Evolutionary conservation across 2,113 vertebrate genomes (phyloP).

Genomic region (Cheilinus undulatus): DNA sequence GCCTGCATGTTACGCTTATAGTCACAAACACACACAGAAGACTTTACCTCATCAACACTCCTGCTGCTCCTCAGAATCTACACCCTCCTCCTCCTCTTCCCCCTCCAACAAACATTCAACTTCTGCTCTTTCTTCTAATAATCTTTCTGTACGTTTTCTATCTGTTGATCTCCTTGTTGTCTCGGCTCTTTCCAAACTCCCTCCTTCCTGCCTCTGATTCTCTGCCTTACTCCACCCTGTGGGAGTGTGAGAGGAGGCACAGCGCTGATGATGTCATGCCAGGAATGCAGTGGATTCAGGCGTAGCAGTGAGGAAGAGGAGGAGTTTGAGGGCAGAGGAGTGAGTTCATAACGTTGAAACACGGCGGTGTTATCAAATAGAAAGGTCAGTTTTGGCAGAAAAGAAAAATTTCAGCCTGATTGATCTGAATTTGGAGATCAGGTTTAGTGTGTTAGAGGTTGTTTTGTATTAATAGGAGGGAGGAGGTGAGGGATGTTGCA

Average conservation of each 20-base stretch:
- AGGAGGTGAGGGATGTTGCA: conserved; percentile 47
- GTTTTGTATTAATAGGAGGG: conserved; percentile 50
- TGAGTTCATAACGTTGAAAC: conserved; percentile 36
- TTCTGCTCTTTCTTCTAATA: neutral
- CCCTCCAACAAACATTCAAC: neutral
- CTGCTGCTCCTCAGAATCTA: conserved; percentile 18
- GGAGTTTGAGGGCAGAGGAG: conserved; percentile 56
- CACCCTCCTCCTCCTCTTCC: neutral
- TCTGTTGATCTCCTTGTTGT: conserved; percentile 55
- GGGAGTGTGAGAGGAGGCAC: conserved; percentile 80
- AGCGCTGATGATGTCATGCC: conserved; percentile 84
- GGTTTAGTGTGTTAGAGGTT: conserved; percentile 13
- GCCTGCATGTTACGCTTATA: conserved; percentile 16
- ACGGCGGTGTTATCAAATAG: neutral
- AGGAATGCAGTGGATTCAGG: conserved; percentile 83
- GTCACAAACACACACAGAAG: conserved; percentile 29
- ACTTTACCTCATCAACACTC: conserved; percentile 42
- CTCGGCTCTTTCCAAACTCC: conserved; percentile 46
- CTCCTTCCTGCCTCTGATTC: conserved; percentile 57
- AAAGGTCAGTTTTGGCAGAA: neutral
- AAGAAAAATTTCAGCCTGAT: neutral
- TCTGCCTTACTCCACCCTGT: conserved; percentile 77
- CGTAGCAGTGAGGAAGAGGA: conserved; percentile 58
- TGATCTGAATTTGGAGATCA: neutral
- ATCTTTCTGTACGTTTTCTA: conserved; percentile 28